phyloP scores from a whole-genome alignment of 1,140 invertebrate species.

The Ceratoteleas bidentatus region DNA sequence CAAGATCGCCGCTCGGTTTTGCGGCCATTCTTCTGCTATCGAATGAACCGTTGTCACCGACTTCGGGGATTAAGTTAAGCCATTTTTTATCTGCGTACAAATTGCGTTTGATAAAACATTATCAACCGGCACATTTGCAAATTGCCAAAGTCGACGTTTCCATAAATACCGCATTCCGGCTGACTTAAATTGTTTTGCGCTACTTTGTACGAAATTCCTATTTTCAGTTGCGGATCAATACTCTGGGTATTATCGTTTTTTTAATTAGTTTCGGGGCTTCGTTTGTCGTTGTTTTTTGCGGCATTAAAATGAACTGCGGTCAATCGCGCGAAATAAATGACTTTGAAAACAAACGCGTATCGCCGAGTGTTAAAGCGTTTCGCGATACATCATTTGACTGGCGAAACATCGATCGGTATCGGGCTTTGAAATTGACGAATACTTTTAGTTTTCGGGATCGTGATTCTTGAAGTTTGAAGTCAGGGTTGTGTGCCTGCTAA shows the following conservation, averaged over 20 bases:
- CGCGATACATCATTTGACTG: constrained; percentile 27
- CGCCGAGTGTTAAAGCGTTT: constrained; percentile 3
- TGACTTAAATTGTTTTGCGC: constrained; percentile 22
- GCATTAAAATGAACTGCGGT: background rate
- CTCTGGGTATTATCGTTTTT: background rate
- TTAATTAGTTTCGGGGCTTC: too few relatives aligned
- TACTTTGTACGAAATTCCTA: constrained; percentile 13
- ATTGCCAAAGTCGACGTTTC: constrained; percentile 16
- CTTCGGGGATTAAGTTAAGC: constrained; percentile 23
- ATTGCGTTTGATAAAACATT: constrained; percentile 11
- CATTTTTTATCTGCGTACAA: constrained; percentile 22
- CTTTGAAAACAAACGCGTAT: background rate
- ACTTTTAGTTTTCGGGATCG: constrained; percentile 24
- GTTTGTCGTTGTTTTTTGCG: too few relatives aligned
- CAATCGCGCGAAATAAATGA: background rate
- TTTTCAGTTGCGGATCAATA: constrained; percentile 24
- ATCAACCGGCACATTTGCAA: constrained; percentile 14
- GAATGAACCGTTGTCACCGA: constrained; percentile 11
- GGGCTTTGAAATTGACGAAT: constrained; percentile 30
- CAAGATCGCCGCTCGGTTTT: background rate
- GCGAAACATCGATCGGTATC: constrained; percentile 12
- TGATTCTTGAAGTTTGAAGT: constrained; percentile 35
- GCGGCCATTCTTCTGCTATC: background rate
- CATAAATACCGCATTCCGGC: constrained; percentile 3
- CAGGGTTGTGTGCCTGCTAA: constrained; percentile 46